Evolutionary conservation across 2,113 vertebrate genomes (phyloP).

Genomic region (Potamarius usumacintae): DNA sequence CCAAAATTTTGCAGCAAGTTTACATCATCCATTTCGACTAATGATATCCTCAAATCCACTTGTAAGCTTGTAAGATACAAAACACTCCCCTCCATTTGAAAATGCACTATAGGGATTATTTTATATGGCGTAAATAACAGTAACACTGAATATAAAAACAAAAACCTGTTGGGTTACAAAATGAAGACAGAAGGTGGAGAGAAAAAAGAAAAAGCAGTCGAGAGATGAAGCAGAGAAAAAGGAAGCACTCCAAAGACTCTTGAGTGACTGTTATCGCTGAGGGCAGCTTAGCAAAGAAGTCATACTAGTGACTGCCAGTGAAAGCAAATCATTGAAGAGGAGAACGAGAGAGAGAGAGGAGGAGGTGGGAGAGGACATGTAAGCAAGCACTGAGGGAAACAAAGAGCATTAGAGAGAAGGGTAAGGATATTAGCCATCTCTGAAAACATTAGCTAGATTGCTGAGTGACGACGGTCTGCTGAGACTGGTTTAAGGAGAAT

Average conservation of each 20-base stretch:
- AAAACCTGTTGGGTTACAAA: background rate
- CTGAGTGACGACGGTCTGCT: conserved; percentile 7
- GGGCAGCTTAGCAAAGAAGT: conserved; percentile 28
- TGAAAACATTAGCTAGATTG: background rate
- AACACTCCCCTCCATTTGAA: background rate
- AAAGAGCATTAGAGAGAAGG: background rate
- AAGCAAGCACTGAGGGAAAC: conserved; percentile 20
- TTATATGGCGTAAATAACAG: background rate
- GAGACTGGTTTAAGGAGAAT: conserved; percentile 9
- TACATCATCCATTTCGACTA: background rate
- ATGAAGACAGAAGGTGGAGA: background rate
- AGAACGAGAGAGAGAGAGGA: conserved; percentile 19
- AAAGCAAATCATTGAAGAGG: conserved; percentile 15
- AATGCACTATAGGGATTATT: background rate
- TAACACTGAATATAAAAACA: background rate
- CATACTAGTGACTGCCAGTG: background rate
- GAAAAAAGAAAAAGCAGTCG: background rate
- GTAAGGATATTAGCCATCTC: conserved; percentile 10
- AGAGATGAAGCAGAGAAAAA: background rate
- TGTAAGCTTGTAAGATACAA: background rate
- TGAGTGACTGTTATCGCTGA: conserved; percentile 32
- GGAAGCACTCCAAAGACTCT: background rate
- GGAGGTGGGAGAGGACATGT: background rate
- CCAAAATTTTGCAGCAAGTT: background rate
- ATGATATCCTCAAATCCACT: background rate